phyloP scores from a whole-genome alignment of 2,888 invertebrate species.

The Sycophila texana region DNA sequence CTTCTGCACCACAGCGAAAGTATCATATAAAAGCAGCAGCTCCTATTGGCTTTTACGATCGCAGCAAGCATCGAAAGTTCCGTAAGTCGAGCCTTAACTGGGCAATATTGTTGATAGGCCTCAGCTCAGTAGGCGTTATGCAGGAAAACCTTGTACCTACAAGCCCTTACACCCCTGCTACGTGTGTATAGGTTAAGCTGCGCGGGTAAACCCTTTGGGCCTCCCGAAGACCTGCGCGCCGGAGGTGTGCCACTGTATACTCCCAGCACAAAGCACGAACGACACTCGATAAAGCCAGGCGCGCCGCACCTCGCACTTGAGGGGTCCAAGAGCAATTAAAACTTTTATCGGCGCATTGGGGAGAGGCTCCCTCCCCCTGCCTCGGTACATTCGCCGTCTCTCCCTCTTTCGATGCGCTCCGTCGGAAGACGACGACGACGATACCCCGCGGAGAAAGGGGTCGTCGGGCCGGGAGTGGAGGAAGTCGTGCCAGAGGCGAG shows the following conservation, averaged over 20 bases:
- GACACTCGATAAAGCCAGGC: slow-evolving; percentile 44
- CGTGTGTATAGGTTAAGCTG: slow-evolving; percentile 5
- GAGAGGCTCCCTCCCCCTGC: slow-evolving; percentile 19
- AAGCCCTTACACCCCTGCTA: too few species aligned
- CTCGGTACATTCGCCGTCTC: not conserved
- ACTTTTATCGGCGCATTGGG: slow-evolving; percentile 68
- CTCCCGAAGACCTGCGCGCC: not conserved
- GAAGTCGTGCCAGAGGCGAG: slow-evolving; percentile 57
- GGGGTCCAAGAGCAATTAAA: slow-evolving; percentile 67
- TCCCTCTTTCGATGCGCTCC: slow-evolving; percentile 6
- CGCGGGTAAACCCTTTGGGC: slow-evolving; percentile 8
- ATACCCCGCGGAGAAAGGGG: not conserved
- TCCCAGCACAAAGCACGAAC: slow-evolving; percentile 30
- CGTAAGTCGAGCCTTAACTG: too few species aligned
- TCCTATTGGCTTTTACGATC: too few species aligned
- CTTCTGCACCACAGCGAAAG: too few species aligned
- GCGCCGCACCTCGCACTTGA: slow-evolving; percentile 21
- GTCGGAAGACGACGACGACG: slow-evolving; percentile 4
- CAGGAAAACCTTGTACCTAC: too few species aligned
- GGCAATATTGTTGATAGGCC: too few species aligned
- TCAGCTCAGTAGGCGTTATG: too few species aligned
- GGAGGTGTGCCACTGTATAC: not conserved
- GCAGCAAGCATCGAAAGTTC: too few species aligned
- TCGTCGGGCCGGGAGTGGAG: slow-evolving; percentile 46
- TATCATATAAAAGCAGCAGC: too few species aligned